phyloP scores from a whole-genome alignment of 2,797 vertebrate genomes.

The Malurus leucopterus region DNA sequence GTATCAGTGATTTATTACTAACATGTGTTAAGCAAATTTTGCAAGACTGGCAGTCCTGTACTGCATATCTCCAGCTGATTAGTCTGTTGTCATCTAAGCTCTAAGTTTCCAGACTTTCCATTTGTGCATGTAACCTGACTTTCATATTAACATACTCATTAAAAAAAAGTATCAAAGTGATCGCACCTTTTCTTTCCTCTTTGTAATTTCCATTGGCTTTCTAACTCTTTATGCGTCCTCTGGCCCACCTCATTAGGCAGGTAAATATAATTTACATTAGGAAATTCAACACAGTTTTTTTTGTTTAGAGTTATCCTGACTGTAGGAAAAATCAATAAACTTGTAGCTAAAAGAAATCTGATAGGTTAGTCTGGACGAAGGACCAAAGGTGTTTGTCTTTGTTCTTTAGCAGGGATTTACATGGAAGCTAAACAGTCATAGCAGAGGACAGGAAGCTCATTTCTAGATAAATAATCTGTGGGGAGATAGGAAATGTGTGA shows the following conservation, averaged over 20 bases:
- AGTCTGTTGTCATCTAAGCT: background rate
- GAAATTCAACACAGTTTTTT: background rate
- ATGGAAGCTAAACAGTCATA: background rate
- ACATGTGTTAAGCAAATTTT: background rate
- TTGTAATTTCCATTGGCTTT: background rate
- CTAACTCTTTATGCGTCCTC: background rate
- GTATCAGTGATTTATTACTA: background rate
- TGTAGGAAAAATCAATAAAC: background rate
- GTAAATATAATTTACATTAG: background rate
- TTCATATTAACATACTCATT: background rate
- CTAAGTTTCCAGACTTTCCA: background rate
- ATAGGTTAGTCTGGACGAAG: background rate
- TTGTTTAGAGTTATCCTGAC: background rate
- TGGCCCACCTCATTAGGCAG: background rate
- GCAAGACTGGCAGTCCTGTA: background rate
- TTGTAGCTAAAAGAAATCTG: background rate
- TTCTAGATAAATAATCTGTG: background rate
- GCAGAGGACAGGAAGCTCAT: background rate
- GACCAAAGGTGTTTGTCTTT: background rate
- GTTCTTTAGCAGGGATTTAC: background rate
- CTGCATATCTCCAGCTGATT: background rate
- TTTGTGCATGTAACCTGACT: background rate
- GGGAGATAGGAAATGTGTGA: background rate
- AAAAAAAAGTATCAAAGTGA: background rate
- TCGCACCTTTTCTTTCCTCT: background rate